Percentiles rank a stretch among this genome's conserved stretches.
Conservation (phyloP, 2,797 vertebrate genomes). For the Parambassis ranga region DNA sequence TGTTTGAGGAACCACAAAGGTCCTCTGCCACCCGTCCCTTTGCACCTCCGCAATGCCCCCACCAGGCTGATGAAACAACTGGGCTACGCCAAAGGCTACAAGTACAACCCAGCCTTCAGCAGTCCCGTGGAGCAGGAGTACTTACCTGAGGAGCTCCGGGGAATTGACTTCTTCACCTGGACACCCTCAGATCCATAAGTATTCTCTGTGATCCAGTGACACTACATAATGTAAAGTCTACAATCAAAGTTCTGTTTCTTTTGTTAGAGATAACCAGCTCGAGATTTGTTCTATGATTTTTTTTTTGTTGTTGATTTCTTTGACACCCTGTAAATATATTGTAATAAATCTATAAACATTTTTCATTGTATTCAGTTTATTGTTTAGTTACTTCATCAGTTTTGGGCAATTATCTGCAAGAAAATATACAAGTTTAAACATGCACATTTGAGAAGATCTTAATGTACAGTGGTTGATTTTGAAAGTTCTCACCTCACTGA, state of each 20-base stretch:
- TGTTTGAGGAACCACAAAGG: constrained; percentile 89
- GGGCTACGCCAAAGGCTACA: constrained; percentile 92
- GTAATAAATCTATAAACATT: too few species aligned
- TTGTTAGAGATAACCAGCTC: too few species aligned
- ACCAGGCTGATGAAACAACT: constrained; percentile 93
- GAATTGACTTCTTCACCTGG: constrained; percentile 85
- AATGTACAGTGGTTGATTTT: neutral
- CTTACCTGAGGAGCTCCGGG: constrained; percentile 86
- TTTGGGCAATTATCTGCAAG: constrained; percentile 54
- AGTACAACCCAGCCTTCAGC: constrained; percentile 89
- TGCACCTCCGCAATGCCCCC: constrained; percentile 93
- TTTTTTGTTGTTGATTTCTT: too few species aligned
- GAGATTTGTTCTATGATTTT: too few species aligned
- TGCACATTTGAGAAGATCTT: neutral
- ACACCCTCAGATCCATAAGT: constrained; percentile 47
- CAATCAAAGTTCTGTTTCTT: too few species aligned
- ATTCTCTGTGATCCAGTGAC: neutral
- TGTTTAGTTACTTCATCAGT: constrained; percentile 41
- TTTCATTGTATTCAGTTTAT: constrained; percentile 29
- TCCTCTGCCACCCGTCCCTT: constrained; percentile 89
- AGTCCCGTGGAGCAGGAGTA: constrained; percentile 89
- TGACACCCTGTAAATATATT: too few species aligned
- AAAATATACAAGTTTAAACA: constrained; percentile 7
- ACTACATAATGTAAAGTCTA: neutral
- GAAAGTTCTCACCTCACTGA: constrained; percentile 60